Evolutionary conservation across 1,140 invertebrate genomes (phyloP), one percentile per base, ranked within the genome.

Genomic region (Drosophila pseudoananassae): DNA sequence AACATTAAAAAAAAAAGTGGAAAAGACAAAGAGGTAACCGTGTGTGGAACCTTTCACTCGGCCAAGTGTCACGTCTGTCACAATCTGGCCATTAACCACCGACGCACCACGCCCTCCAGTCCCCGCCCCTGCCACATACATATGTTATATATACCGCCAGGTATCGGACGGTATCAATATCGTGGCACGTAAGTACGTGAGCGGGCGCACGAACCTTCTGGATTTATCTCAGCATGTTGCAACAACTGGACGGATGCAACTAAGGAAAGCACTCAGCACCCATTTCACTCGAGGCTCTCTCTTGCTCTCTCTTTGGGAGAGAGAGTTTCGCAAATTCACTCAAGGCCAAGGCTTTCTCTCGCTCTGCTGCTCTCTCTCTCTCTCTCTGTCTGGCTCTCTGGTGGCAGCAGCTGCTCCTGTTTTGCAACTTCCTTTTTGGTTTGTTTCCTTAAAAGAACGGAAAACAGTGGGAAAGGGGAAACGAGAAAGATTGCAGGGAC

Each of bases 351-450:
- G n/a, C 31, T 38, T 12, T 38, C 29, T 59, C 7, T 14, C 10
- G 4, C 17, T 43, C 27, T 23, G 14, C 12, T n/a, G 46, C 17
- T 6, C 38, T 15, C 15, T 54, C 53, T 29, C 12, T 46, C 15
- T 31, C 36, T 38, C 4, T 38, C 36, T 47, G 10, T 36, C 3
- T 36, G 33, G 10, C 33, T 36, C 33, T 9, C 15, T 38, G 14
- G 14, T 9, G 15, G 69, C 58, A 60, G 55, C 57, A 40, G 40
- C 46, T 73, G 63, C 59, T 82, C 68, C 78, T 81, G 56, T 65
- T 70, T 83, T 69, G 75, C 54, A 59, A 64, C 57, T 87, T 78
- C 78, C 82, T 78, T 82, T 85, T 85, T 63, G 31, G 46, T 40
- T 53, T 63, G 81, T 69, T 63, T 78, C 70, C 70, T 53, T 56